Base-by-base conservation (phyloP, 2,797 vertebrate species). In the Siniperca scherzeri region DNA sequence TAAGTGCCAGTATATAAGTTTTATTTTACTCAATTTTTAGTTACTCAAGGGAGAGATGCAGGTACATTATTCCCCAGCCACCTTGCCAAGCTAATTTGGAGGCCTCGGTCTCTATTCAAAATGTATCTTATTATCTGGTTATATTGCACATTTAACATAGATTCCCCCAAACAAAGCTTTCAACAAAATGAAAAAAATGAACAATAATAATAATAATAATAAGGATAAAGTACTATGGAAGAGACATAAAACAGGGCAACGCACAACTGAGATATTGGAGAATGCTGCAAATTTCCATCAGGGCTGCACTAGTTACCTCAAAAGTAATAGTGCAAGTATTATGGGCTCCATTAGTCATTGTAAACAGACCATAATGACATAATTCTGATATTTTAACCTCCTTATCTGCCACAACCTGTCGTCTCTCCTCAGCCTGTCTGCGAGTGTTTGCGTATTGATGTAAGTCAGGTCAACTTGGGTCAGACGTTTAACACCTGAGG, bases 401-500 rank as follows among this genome's bases (percentile, higher is more conserved):
- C 65, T 81, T 9, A 44, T 60, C 48, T 50, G 25, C 74, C 60
- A 22, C 21, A 22, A 2, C 57, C 74, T 13, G 25, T 36, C 36
- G n/a, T 50, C 53, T 22, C 33, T 33, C 21, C 17, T 82, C 67
- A n/a, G 46, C 40, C 52, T 21, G 72, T 67, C 57, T 68, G 60
- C 5, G 11, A 71, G 75, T 19, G 48, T 48, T 78, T 70, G 36
- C 77, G 79, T 78, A 80, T 83, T 73, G 82, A 84, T 84, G 69
- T 19, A 17, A 74, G 48, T 67, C 67, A 69, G 88, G 81, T 86
- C 55, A n/a, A 4, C 62, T 14, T 0, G 46, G 84, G 74, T 87
- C 84, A 61, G 78, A 78, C 59, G 11, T 84, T 87, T 66, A 89
- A 87, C 87, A 76, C 80, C 71, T 44, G 55, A 88, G 30, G 86